Percentiles rank a stretch among this genome's conserved stretches.
phyloP scores from a whole-genome alignment of 2,113 vertebrate species.

The Bubo scandiacus region DNA sequence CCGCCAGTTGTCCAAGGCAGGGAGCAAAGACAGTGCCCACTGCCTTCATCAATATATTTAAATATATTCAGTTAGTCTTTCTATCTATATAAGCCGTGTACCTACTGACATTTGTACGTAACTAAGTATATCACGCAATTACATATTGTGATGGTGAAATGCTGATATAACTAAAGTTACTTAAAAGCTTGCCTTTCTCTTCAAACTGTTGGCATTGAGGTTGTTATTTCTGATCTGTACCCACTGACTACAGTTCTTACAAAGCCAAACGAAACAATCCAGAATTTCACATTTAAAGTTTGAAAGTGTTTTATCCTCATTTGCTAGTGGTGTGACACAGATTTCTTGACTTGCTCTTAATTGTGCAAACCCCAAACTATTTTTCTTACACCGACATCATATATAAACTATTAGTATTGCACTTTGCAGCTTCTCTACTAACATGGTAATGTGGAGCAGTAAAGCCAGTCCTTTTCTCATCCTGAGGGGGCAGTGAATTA shows the following conservation, averaged over 20 bases:
- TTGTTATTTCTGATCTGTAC: not conserved
- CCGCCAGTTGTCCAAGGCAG: fast-evolving
- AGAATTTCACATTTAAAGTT: not conserved
- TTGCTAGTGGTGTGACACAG: not conserved
- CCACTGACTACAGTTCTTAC: not conserved
- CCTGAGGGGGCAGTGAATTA: not conserved
- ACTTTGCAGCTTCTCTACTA: not conserved
- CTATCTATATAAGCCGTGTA: not conserved
- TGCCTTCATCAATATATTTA: not conserved
- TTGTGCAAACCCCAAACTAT: not conserved
- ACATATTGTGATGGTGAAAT: not conserved
- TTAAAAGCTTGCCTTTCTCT: not conserved
- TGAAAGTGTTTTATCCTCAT: not conserved
- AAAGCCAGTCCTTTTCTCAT: not conserved
- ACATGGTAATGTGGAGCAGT: not conserved
- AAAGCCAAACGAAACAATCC: not conserved
- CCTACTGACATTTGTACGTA: not conserved
- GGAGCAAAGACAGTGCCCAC: not conserved
- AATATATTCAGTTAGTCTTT: not conserved
- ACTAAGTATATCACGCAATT: not conserved
- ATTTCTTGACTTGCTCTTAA: not conserved
- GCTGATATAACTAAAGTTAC: not conserved
- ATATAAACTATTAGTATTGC: not conserved
- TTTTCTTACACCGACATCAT: not conserved
- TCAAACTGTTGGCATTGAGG: not conserved